These are phyloP conservation scores for Entomobrya proxima DNA, from an alignment of 2,888 invertebrate genomes.

Conservation along the genomic window DNA sequence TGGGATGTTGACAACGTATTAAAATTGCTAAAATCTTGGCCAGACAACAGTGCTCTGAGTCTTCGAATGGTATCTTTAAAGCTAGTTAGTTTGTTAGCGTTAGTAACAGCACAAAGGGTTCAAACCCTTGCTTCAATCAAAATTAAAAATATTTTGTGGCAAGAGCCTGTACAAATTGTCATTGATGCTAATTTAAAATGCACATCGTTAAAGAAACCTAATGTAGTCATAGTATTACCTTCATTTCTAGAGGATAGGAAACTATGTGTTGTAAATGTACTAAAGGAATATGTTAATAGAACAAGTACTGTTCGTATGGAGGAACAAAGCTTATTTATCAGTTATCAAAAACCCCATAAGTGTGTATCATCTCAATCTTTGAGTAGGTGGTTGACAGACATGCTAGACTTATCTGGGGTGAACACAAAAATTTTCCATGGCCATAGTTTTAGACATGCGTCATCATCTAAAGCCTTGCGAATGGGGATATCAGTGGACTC, in stretches of 20 bases:
- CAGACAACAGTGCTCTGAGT: neutral
- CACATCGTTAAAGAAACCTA: neutral
- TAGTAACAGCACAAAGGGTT: slow-evolving; percentile 55
- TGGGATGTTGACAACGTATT: slow-evolving; percentile 49
- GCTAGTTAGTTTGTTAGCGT: slow-evolving; percentile 12
- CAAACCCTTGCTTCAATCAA: slow-evolving; percentile 52
- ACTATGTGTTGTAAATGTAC: neutral
- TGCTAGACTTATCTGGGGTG: neutral
- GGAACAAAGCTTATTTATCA: neutral
- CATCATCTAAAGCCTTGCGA: slow-evolving; percentile 16
- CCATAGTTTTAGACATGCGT: slow-evolving; percentile 31
- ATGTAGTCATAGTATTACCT: slow-evolving; percentile 44
- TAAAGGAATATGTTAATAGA: neutral
- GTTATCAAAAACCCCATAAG: neutral
- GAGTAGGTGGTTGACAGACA: slow-evolving; percentile 16
- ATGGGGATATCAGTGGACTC: neutral
- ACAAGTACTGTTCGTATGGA: neutral
- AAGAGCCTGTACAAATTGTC: neutral
- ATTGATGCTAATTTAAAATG: slow-evolving; percentile 11
- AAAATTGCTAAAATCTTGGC: neutral
- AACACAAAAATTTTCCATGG: neutral
- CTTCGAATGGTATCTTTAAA: slow-evolving; percentile 19
- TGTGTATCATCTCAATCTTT: slow-evolving; percentile 5
- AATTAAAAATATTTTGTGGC: slow-evolving; percentile 10
- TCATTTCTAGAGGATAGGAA: neutral